These are phyloP conservation scores for Chrysopilus asiliformis DNA, from an alignment of 2,888 invertebrate species.

Conservation along the genomic window DNA sequence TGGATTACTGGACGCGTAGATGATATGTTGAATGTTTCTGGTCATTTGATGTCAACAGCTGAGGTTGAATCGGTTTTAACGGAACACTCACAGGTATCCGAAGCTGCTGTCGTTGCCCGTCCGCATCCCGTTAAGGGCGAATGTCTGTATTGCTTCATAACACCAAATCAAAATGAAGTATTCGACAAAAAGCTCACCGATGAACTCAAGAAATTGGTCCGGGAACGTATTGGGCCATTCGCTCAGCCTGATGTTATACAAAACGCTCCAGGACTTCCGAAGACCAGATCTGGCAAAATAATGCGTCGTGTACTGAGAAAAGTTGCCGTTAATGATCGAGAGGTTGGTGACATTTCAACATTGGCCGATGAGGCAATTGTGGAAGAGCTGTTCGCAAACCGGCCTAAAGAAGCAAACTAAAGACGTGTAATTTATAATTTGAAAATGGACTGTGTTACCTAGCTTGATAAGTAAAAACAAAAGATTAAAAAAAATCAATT, in stretches of 20 bases:
- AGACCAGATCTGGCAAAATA: conserved; percentile 96
- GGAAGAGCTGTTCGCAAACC: conserved; percentile 59
- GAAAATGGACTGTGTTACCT: too few relatives aligned
- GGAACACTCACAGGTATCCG: conserved; percentile 68
- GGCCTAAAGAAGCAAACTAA: conserved; percentile 38
- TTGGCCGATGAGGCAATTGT: conserved; percentile 86
- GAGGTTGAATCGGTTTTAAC: conserved; percentile 78
- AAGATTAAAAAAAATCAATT: too few relatives aligned
- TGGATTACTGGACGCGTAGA: conserved; percentile 97
- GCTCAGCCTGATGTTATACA: conserved; percentile 92
- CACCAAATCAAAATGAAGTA: conserved; percentile 61
- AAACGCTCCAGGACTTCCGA: conserved; percentile 85
- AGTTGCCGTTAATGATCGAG: conserved; percentile 75
- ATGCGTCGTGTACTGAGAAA: conserved; percentile 92
- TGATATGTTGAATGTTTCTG: conserved; percentile 98
- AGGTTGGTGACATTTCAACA: conserved; percentile 89
- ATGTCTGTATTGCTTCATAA: conserved; percentile 93
- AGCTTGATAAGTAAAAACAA: too few relatives aligned
- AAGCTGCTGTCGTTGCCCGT: conserved; percentile 92
- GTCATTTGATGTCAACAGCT: conserved; percentile 93
- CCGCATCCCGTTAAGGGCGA: conserved; percentile 94
- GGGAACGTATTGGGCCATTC: conserved; percentile 88
- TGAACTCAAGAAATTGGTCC: conserved; percentile 64
- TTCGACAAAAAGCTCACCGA: conserved; percentile 58
- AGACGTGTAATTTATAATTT: too few relatives aligned